Evolutionary conservation across 2,797 vertebrate species (phyloP), one percentile per base, ranked within the genome.

Genomic region (Sebastes baramenuke): DNA sequence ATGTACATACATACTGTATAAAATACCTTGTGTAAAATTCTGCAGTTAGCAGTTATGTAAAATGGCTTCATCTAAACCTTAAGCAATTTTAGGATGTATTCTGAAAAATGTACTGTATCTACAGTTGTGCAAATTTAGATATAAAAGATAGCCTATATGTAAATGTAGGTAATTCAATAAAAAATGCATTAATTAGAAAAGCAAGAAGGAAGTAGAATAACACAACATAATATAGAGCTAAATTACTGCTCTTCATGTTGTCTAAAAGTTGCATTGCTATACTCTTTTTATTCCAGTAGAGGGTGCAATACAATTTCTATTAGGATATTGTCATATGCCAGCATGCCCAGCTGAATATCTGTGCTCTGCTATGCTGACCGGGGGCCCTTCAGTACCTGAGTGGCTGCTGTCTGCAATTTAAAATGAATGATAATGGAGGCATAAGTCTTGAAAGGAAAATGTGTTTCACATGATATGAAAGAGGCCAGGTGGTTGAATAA

Each of bases 221-320:
- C 13, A 49, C 1, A 24, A 9, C 2, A 42, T 3, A 80, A 55
- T 62, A 1, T 42, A 25, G 13, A 56, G 6, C 2, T 62, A 6
- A 11, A 2, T 10, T 24, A 27, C n/a, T 6, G n/a, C 4, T 61
- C 4, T 25, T 22, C 7, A 1, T 49, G 11, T 4, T 25, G 52
- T 25, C 22, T 36, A 22, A 59, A 72, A 14, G 1, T 27, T 49
- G 6, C 4, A 54, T 22, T 88, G 85, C 68, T 72, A 73, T 86
- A 24, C 64, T 69, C 30, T 14, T n/a, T 84, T 88, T 88, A n/a
- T 72, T 64, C 84, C 95, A 95, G 90, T 86, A 95, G 95, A 93
- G 93, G 94, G 94, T 71, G 91, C 89, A 88, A 86, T 38, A 68
- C 54, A 55, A 66, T 90, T 77, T 91, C 29, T 72, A 32, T 77